Base-by-base conservation (phyloP, 2,797 vertebrate species). In the Ciconia nigra region DNA sequence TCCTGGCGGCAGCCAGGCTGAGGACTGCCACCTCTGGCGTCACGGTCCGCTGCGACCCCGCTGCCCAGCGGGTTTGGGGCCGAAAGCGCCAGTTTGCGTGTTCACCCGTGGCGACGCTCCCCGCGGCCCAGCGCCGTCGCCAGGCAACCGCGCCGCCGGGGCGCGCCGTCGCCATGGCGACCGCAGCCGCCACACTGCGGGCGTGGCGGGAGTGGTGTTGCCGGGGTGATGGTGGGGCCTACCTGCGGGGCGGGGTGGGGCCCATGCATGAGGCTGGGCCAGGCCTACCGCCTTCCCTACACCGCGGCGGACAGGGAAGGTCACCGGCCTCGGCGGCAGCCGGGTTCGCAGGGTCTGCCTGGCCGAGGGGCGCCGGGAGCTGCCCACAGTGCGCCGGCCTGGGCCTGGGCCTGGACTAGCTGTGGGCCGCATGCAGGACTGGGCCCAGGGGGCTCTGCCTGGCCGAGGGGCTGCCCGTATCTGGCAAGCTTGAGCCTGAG, bases 1-100 rank as follows among this genome's bases (percentile, higher is more conserved):
- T 22, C 49, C 55, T 24, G 39, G 37, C 41, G 25, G 65, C 39
- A 13, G 35, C 55, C 4, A 2, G 39, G 41, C 66, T 5, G 21
- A 5, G 44, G 7, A 15, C 18, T 7, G 7, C 28, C 28, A 2
- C 22, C 37, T 8, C 62, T 1, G 22, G 3, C 18, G 7, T 22
- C n/a, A 8, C n/a, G 8, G 29, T 21, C n/a, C 18, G 5, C 49
- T 46, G 22, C 70, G 26, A 11, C 28, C 25, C 18, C 29, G 7
- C 35, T 26, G 46, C 57, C 7, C 61, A 0, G 4, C 8, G 2
- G 15, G 4, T 44, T 15, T 2, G 62, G 47, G 63, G 5, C 21
- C 6, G 2, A 11, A 35, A 52, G 26, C 8, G 15, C 18, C 5
- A 2, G 7, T 54, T 7, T 7, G 15, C 24, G 3, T 1, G 1